phyloP scores from a whole-genome alignment of 2,113 vertebrate genomes.

The Colaptes auratus region DNA sequence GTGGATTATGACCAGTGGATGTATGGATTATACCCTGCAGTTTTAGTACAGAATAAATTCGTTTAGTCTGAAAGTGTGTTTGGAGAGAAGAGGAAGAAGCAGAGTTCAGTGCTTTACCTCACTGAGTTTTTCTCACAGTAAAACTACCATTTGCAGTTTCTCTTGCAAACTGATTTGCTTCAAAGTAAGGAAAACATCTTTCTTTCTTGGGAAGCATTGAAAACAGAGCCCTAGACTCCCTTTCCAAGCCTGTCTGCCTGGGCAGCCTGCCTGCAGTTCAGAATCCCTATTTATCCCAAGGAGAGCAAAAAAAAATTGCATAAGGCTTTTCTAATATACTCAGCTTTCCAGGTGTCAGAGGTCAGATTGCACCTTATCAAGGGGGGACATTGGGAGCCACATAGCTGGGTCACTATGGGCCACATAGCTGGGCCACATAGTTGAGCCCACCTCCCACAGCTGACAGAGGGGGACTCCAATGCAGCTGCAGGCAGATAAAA shows the following conservation, averaged over 20 bases:
- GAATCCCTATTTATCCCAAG: not conserved
- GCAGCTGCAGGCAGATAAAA: not conserved
- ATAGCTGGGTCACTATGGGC: accelerated
- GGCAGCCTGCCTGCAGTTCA: not conserved
- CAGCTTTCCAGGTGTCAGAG: accelerated
- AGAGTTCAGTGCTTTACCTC: not conserved
- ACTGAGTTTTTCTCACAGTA: not conserved
- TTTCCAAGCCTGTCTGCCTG: not conserved
- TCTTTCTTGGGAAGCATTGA: not conserved
- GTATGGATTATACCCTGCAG: not conserved
- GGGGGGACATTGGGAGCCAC: accelerated
- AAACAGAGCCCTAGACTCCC: not conserved
- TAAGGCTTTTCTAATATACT: accelerated
- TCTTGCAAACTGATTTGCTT: not conserved
- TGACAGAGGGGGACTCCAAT: not conserved
- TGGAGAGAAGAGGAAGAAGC: not conserved
- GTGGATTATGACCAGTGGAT: no score
- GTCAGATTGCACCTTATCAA: accelerated
- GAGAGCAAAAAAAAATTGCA: not conserved
- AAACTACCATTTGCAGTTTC: not conserved
- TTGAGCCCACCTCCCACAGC: not conserved
- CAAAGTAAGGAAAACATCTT: not conserved
- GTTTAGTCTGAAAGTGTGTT: not conserved
- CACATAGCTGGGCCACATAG: accelerated
- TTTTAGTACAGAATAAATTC: not conserved